Base-by-base conservation (phyloP, 2,797 vertebrate genomes). In the Sternotherus odoratus region DNA sequence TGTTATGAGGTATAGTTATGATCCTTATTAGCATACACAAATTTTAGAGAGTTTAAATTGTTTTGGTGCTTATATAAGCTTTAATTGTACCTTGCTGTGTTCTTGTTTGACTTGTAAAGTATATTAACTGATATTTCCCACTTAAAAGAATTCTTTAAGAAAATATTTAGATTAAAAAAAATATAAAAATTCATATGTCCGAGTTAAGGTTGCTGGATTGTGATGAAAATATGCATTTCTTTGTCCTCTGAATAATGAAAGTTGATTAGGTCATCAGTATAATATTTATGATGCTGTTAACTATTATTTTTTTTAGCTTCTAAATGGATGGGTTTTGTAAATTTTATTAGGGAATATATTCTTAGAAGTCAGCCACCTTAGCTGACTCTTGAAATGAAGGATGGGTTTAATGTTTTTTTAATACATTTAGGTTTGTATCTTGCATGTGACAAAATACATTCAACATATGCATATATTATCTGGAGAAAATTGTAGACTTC, bases 1-100 rank as follows among this genome's bases (percentile, higher is more conserved):
- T 19, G 46, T 98, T 79, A 98, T 99, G 96, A 98, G 99, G 99
- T 99, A 97, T 21, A 84, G 75, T 85, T 85, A 6, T 78, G 49
- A 63, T 82, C 72, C 30, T 26, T n/a, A 53, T 75, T 43, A 51
- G 66, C n/a, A 4, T 74, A 49, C 11, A 33, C 23, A 13, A 13
- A 75, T 15, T 75, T 30, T 48, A 15, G 39, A 69, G 19, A 3
- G 10, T 74, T 19, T 69, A 39, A 39, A 30, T 75, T 43, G 24
- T 88, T 39, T 87, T 86, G 49, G 81, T 95, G 86, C 85, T 28
- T 77, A 46, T 81, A 72, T 66, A 82, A 46, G 48, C 87, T 63
- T 79, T 90, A 81, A 49, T 81, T 92, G 95, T 83, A 81, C 13
- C 19, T n/a, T 83, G 63, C 24, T 87, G 1, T 85, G 72, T 89